Evolutionary conservation across 2,888 invertebrate species (phyloP).

Genomic region (Andrena chrysosceles): DNA sequence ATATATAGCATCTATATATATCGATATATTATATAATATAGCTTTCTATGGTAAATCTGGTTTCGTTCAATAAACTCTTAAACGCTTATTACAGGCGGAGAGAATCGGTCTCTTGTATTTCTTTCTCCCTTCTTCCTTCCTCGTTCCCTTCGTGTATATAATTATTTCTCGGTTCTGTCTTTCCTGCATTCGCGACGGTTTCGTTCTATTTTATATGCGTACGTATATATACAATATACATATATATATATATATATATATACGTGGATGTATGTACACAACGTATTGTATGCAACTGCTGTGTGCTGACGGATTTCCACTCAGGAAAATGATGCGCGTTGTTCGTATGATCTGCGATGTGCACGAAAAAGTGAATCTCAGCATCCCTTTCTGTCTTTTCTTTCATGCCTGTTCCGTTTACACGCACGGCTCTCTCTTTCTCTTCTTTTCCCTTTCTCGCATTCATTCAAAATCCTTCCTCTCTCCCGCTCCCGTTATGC

Average conservation of each 20-base stretch:
- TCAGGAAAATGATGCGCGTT: slow-evolving; percentile 24
- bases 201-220: slow-evolving; percentile 24
- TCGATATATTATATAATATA: slow-evolving; percentile 68
- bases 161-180: slow-evolving; percentile 5
- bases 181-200: slow-evolving; percentile 46
- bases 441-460: not conserved
- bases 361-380: slow-evolving; percentile 28
- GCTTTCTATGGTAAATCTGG: slow-evolving; percentile 70
- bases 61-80: slow-evolving; percentile 66
- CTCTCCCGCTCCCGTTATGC: slow-evolving; percentile 7
- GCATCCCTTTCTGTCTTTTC: slow-evolving; percentile 40
- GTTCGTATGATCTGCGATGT: slow-evolving; percentile 15
- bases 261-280: slow-evolving; percentile 7
- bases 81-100: slow-evolving; percentile 70
- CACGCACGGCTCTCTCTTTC: slow-evolving; percentile 52
- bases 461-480: not conserved
- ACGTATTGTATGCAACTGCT: slow-evolving; percentile 32
- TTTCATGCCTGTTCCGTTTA: slow-evolving; percentile 42
- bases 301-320: slow-evolving; percentile 44
- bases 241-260: slow-evolving; percentile 18
- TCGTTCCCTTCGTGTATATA: slow-evolving; percentile 19
- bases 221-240: slow-evolving; percentile 17
- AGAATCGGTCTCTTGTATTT: slow-evolving; percentile 65
- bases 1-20: slow-evolving; percentile 60
- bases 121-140: slow-evolving; percentile 27